Base-by-base conservation (phyloP, 2,113 vertebrate species). In the Scopus umbretta region DNA sequence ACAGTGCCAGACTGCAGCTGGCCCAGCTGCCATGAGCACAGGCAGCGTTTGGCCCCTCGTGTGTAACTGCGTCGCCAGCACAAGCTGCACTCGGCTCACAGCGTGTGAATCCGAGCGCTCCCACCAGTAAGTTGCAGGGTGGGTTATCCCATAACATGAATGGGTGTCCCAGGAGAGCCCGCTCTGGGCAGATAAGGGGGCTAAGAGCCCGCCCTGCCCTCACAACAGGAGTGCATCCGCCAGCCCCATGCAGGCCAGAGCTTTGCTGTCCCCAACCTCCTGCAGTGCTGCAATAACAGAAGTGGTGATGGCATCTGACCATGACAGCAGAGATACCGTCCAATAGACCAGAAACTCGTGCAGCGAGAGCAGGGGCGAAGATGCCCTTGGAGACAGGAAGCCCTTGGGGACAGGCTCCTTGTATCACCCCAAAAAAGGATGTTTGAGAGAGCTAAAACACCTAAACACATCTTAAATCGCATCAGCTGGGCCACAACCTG, bases 401-500 rank as follows among this genome's bases (percentile, higher is more conserved):
- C 5, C 19, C 36, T 26, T 2, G 10, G 53, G 43, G n/a, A 40
- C 3, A 0, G 2, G 49, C 38, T 65, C 29, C 20, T 47, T 2
- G 7, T 16, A 36, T 10, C 16, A 61, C 59, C 59, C 59, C 45
- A 8, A 52, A 55, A 55, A 47, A 26, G 70, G 70, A n/a, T 1
- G 0, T 20, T 20, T 6, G 58, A 45, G 36, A 47, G 27, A 34
- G 22, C 1, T 13, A 0, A 36, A 88, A 4, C 23, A 12, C 18
- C 36, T 10, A 2, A 84, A 19, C 1, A 0, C 40, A 3, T 4
- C 32, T 36, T 1, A 4, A 5, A 53, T 2, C 0, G 1, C 58
- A 19, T 5, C 70, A 25, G 56, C 42, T 3, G 25, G 61, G n/a
- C 25, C 76, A 14, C 42, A 8, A 0, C 23, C 36, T 10, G 32